Evolutionary conservation across 2,888 invertebrate genomes (phyloP).

Genomic region (Hybos culiciformis): DNA sequence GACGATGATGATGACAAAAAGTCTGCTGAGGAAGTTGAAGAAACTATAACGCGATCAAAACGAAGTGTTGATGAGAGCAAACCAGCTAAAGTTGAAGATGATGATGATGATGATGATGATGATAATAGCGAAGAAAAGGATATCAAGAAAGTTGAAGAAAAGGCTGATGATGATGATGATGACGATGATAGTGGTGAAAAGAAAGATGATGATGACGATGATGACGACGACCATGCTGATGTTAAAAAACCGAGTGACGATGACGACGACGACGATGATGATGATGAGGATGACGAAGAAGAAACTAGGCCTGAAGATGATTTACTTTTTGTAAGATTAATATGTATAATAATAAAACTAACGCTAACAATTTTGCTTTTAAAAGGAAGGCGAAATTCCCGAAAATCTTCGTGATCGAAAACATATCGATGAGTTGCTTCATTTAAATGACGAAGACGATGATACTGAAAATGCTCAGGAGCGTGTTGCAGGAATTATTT

Average conservation of each 20-base stretch:
- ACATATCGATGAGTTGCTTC: constrained; percentile 66
- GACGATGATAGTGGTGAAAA: constrained; percentile 27
- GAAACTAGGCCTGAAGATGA: constrained; percentile 49
- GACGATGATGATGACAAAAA: constrained; percentile 32
- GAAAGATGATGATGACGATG: constrained; percentile 8
- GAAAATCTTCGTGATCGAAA: constrained; percentile 63
- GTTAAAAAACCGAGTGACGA: constrained; percentile 17
- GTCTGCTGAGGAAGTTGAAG: constrained; percentile 32
- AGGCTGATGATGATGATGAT: constrained; percentile 32
- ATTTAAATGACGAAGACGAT: constrained; percentile 61
- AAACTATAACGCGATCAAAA: constrained; percentile 16
- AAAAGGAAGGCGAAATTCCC: constrained; percentile 56
- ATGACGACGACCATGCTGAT: constrained; percentile 10
- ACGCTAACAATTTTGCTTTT: not conserved
- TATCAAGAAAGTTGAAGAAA: constrained; percentile 32
- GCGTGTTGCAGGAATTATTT: constrained; percentile 60
- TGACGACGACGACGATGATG: constrained; percentile 15
- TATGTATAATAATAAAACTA: not conserved
- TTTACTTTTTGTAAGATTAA: constrained; percentile 40
- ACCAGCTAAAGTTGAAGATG: constrained; percentile 32
- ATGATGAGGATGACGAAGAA: constrained; percentile 31
- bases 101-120: constrained; percentile 28
- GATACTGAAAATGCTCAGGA: constrained; percentile 56
- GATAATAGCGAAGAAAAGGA: constrained; percentile 29
- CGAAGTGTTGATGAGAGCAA: constrained; percentile 30